Evolutionary conservation across 2,113 vertebrate genomes (phyloP), one percentile per base, ranked within the genome.

Genomic region (Tyrannus savana): DNA sequence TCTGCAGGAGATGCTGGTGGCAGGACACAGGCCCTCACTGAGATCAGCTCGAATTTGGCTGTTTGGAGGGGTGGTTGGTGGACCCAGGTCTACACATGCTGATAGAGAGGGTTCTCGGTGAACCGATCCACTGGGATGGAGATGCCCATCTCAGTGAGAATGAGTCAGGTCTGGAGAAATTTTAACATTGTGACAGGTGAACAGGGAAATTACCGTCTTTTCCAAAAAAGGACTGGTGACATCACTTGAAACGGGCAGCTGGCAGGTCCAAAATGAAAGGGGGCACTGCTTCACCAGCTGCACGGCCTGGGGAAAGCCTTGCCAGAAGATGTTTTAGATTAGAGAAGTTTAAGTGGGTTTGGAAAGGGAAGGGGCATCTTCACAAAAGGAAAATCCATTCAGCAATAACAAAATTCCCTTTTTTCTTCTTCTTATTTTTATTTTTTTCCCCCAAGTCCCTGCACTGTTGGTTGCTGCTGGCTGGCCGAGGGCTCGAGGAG

Each of bases 161-260:
- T 2, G 62, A 87, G 66, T 60, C 82, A 85, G 71, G 62, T 49
- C 85, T 97, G 82, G 33, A 53, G 67, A 66, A 93, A 44, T 64
- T 58, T 58, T 9, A 76, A 42, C 78, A 11, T 64, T 17, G 49
- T 12, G 7, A 37, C 82, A 90, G 78, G 62, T 90, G 71, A 90
- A 87, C 4, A 37, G 63, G 63, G 84, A 93, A 91, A 85, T 89
- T 6, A 24, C 25, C 33, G 6, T 22, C n/a, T 90, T 79, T 73
- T 72, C 37, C 10, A 31, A 49, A 84, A 76, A 64, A 53, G 49
- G 37, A 14, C 12, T n/a, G 74, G 37, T 59, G 77, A 28, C 60
- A 37, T 82, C 44, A 31, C n/a, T 67, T 60, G 90, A 55, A 84
- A 77, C 4, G 2, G 13, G 67, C 79, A 90, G 73, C 74, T 95